A percentile compares a stretch with the other conserved stretches of the same genome.
Conservation (phyloP, 2,888 invertebrate genomes). For the Caenorhabditis sp. region DNA sequence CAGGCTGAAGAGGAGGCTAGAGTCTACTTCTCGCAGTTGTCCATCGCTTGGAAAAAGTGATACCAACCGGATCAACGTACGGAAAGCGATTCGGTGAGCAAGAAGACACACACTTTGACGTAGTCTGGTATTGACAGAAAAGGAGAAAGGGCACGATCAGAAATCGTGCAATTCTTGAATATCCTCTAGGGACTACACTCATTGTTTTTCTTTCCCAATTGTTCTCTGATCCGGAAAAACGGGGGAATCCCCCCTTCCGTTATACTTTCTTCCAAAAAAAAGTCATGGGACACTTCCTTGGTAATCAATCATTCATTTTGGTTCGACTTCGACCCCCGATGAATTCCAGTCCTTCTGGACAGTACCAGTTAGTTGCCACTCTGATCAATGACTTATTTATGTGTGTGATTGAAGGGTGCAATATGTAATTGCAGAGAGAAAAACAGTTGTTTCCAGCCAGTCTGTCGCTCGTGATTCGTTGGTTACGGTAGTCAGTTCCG, state of each 20-base stretch:
- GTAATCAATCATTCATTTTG: constrained; percentile 17
- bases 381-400: constrained; percentile 1
- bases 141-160: too few relatives aligned
- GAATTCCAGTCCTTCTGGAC: constrained; percentile 25
- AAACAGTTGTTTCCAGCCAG: constrained; percentile 11
- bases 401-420: background rate
- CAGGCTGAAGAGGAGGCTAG: constrained; percentile 54
- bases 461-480: too few relatives aligned
- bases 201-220: background rate
- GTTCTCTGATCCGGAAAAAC: background rate
- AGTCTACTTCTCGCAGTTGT: constrained; percentile 53
- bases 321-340: constrained; percentile 5
- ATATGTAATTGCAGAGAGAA: background rate
- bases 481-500: too few relatives aligned
- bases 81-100: too few relatives aligned
- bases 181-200: background rate
- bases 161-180: too few relatives aligned
- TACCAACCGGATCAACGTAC: too few relatives aligned
- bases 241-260: background rate
- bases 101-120: too few relatives aligned
- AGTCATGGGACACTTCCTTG: constrained; percentile 44
- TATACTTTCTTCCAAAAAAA: constrained; percentile 16
- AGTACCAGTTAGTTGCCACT: background rate
- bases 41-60: constrained; percentile 44
- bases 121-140: too few relatives aligned